Percentiles rank a stretch among this genome's conserved stretches.
These are phyloP conservation scores for Cnemophilus loriae DNA, from an alignment of 2,113 vertebrate species.

Conservation along the genomic window DNA sequence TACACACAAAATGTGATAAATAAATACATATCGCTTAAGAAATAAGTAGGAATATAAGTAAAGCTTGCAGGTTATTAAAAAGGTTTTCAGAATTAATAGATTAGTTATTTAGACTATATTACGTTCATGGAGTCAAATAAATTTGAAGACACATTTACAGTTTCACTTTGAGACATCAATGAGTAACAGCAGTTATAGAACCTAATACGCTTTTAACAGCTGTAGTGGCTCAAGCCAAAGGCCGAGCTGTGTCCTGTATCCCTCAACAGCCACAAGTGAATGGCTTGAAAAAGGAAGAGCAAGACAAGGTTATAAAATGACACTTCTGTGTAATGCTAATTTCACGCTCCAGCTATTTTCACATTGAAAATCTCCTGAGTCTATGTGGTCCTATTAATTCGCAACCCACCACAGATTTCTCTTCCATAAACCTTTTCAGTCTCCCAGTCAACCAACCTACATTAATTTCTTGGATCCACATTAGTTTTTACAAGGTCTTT, in stretches of 20 bases:
- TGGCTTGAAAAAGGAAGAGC: neutral
- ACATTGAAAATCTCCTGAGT: neutral
- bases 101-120: neutral
- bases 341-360: neutral
- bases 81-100: neutral
- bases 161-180: neutral
- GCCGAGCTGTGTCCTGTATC: accelerated
- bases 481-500: neutral
- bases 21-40: neutral
- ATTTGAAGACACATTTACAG: neutral
- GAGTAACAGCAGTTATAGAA: neutral
- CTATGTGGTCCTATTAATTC: neutral
- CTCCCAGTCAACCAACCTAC: neutral
- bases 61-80: neutral
- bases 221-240: neutral
- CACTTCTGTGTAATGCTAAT: neutral
- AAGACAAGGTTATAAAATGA: neutral
- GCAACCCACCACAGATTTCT: neutral
- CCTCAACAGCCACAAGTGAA: neutral
- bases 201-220: neutral
- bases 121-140: neutral
- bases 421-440: neutral
- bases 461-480: neutral
- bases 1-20: neutral
- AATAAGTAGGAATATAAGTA: neutral